Evolutionary conservation across 1,140 invertebrate species (phyloP), one percentile per base, ranked within the genome.

Genomic region (Zaprionus vittiger): DNA sequence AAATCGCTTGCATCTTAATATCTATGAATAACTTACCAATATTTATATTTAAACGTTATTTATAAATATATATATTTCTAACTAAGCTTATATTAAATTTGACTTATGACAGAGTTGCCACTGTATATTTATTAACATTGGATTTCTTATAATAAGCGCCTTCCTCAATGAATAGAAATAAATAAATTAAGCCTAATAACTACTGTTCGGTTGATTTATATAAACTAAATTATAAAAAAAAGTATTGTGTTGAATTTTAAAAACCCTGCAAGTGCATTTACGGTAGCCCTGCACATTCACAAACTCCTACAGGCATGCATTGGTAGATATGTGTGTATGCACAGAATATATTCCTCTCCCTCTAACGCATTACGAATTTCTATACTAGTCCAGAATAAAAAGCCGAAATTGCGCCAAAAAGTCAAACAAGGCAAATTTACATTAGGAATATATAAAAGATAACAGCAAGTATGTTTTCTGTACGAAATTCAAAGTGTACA

Each of bases 371-470:
- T 22, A 41, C 15, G 7, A 75, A 72, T 54, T 59, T 54, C 37
- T 61, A 77, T 62, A 59, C 71, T 47, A 12, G 57, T 49, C 52
- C 44, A 22, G 41, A 69, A 73, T 38, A 67, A 77, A 73, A 77
- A 44, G 64, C 62, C 59, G 75, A 73, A 77, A 77, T 85, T 85
- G 82, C 82, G 82, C 82, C 82, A 85, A 85, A 85, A 85, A 78
- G 80, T 81, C 68, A 86, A 81, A 79, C 83, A 73, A 76, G 76
- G 63, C 49, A 38, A 64, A 73, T 68, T 62, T 34, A 64, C 9
- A 37, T 12, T 37, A 61, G 66, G 63, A 64, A 37, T 20, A 62
- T 37, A 67, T 12, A 41, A 55, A 73, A 57, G 52, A 31, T 4
- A 11, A 37, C 24, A 47, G 37, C 11, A 37, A 24, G 26, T 20